Conservation (phyloP, 2,888 invertebrate species). For the Lycophotia porphyrea region DNA sequence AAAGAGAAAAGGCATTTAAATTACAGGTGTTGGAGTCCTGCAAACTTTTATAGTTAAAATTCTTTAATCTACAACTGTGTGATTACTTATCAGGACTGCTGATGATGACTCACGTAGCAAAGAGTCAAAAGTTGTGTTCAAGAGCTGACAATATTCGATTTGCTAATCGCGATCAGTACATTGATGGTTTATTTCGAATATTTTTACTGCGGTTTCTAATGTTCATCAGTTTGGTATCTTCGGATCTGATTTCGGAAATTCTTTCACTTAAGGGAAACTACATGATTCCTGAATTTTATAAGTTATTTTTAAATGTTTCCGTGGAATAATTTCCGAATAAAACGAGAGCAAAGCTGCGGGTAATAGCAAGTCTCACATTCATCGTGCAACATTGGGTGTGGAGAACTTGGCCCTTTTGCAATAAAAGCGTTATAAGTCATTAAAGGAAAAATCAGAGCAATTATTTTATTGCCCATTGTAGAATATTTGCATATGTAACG, state of each 20-base stretch:
- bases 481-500: slow-evolving; percentile 9
- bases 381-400: neutral
- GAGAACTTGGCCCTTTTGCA: neutral
- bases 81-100: neutral
- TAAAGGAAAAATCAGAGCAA: slow-evolving; percentile 14
- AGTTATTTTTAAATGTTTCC: neutral
- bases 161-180: neutral
- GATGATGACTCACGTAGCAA: neutral
- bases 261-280: too few relatives aligned
- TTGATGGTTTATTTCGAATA: too few relatives aligned
- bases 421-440: neutral
- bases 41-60: neutral
- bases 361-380: neutral
- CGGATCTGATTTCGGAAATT: too few relatives aligned
- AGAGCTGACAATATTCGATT: neutral
- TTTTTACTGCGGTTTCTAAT: too few relatives aligned
- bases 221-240: too few relatives aligned
- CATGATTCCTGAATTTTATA: too few relatives aligned
- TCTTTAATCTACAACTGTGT: neutral
- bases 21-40: neutral
- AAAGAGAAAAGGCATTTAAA: slow-evolving; percentile 1
- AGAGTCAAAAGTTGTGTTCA: neutral
- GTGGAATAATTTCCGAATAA: neutral
- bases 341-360: neutral
- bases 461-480: slow-evolving; percentile 5